Base-by-base conservation (phyloP, 2,888 invertebrate species). In the Petrolisthes cinctipes region DNA sequence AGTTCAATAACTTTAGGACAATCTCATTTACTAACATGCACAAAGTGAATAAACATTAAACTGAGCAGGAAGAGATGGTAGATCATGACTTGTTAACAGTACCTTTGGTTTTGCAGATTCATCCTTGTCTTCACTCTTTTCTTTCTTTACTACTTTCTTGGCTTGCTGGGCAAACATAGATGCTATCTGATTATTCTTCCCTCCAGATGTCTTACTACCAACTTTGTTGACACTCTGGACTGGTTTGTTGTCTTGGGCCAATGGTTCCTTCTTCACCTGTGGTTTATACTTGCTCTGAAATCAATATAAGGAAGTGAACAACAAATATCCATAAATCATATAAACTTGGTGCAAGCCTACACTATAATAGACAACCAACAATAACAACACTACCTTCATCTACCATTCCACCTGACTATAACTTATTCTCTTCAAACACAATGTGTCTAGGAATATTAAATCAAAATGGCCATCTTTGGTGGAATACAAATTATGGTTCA, bases 141-240 rank as follows among this genome's bases (percentile, higher is more conserved):
- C 68, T 68, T 78, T 84, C 81, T 5, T 81, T 20, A 81, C 86
- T 54, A 23, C 23, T 23, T 57, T 81, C 73, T 81, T 82, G 7
- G 4, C n/a, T 53, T 86, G 86, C n/a, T 73, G 81, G 53, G 86
- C 86, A 75, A 86, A 86, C 86, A 86, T 86, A 17, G 81, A 86
- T 6, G 85, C 85, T 17, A 85, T 79, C 68, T 85, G 79, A 17
- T 83, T 83, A 23, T 53, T 75, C 37, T 83, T 54, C 20, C 54
- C 20, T 6, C 9, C 17, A 51, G n/a, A 1, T 54, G 51, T 53
- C 9, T 66, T 85, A 54, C 20, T 61, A 11, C 20, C 23, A 5
- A 11, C n/a, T 51, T 85, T 61, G 11, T 79, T 83, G 11, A 9
- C 51, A 75, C 53, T 56, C 11, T 9, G 79, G 11, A 6, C 20